Base-by-base conservation (phyloP, 1,140 invertebrate genomes). In the Triops cancriformis region DNA sequence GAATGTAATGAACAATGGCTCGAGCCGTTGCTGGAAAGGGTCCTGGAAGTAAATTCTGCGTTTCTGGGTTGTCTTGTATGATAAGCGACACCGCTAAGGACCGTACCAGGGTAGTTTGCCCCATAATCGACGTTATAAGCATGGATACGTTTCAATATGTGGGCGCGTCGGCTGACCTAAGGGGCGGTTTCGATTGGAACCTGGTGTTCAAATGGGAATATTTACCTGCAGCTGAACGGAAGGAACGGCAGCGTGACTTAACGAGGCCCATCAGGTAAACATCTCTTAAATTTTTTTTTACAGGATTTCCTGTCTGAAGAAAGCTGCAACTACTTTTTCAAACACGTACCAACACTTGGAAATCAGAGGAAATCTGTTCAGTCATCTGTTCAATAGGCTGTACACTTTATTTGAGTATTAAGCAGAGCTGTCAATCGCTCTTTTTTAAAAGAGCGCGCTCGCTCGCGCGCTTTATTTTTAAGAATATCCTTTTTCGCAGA, bases 121-220 rank as follows among this genome's bases (percentile, higher is more conserved):
- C 95, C 1, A 94, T 98, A 11, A 98, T 99, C 81, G 97, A 99
- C 85, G 96, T 98, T 11, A 98, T 99, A 80, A 96, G 94, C 85
- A 98, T 98, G 92, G 95, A 98, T 83, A 95, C 92, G n/a, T 98
- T 98, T 83, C 93, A 97, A 85, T 99, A 97, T 85, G 96, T 98
- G 77, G 94, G 93, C 9, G 95, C 93, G 6, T 96, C 93, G 41
- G 92, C 94, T 9, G 92, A 97, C 85, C 86, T 97, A 41, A 89
- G 95, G 79, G 93, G 95, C 75, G 96, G 96, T 18, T 99, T 99
- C 85, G 96, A 98, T 86, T 99, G 97, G 97, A 98, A 97, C 86
- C 87, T 98, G 37, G 96, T 97, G 73, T 91, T 92, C 82, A 94
- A 97, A 86, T 98, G 95, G 97, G 96, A 98, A 83, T 95, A 96